These are phyloP conservation scores for Lepus timidus DNA, from an alignment of 2,113 vertebrate species.

Conservation along the genomic window DNA sequence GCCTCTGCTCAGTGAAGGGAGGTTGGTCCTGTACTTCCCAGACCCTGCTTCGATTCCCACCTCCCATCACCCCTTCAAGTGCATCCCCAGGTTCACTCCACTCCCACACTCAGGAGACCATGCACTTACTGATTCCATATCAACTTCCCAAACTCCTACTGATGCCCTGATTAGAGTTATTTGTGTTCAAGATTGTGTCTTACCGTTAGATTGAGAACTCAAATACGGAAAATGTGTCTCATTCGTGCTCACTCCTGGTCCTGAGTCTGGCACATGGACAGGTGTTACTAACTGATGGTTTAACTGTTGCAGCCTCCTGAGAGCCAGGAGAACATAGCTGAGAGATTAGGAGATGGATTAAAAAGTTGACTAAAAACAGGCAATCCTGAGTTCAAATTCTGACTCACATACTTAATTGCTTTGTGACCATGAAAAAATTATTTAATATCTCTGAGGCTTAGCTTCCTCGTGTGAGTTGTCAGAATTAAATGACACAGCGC, in stretches of 20 bases:
- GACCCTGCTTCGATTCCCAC: background rate
- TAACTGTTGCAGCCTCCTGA: background rate
- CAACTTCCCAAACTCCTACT: background rate
- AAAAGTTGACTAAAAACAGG: background rate
- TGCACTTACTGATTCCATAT: background rate
- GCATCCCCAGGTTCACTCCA: background rate
- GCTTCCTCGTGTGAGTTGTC: slow-evolving; percentile 48
- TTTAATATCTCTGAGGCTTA: slow-evolving; percentile 64
- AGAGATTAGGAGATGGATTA: slow-evolving; percentile 47
- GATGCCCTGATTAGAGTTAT: background rate
- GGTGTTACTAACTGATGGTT: background rate
- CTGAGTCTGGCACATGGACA: background rate
- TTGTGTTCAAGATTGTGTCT: slow-evolving; percentile 15
- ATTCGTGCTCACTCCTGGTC: background rate
- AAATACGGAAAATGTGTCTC: background rate
- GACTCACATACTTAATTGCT: slow-evolving; percentile 65
- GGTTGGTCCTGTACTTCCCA: background rate
- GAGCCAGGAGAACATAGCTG: slow-evolving; percentile 47
- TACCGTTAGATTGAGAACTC: slow-evolving; percentile 1
- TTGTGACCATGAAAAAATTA: slow-evolving; percentile 54
- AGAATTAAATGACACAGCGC: slow-evolving; percentile 56
- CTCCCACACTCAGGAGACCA: background rate
- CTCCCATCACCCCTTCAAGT: background rate
- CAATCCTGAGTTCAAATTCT: slow-evolving; percentile 74
- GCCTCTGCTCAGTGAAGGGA: background rate